Conservation (phyloP, 2,113 vertebrate genomes). For the Astur gentilis region DNA sequence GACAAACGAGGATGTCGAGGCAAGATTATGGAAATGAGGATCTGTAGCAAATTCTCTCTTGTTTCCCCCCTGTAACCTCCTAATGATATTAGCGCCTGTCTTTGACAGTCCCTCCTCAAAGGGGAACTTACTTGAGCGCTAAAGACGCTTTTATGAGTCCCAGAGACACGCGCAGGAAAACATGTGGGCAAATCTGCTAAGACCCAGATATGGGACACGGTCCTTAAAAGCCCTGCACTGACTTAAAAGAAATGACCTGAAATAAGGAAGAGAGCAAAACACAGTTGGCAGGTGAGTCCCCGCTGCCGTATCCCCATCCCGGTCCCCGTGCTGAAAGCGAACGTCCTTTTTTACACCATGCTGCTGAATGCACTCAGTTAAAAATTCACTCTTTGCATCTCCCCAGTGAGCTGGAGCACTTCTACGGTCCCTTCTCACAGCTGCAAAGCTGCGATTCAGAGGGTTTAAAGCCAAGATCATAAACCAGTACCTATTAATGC, state of each 20-base stretch:
- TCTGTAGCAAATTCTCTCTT: constrained; percentile 58
- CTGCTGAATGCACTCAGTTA: not conserved
- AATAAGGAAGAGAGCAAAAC: not conserved
- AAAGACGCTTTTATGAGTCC: constrained; percentile 47
- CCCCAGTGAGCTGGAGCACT: not conserved
- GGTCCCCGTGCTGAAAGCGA: not conserved
- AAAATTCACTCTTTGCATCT: not conserved
- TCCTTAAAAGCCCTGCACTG: not conserved
- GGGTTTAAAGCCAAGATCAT: not conserved
- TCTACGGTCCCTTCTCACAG: not conserved
- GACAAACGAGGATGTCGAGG: constrained; percentile 51
- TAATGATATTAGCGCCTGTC: constrained; percentile 57
- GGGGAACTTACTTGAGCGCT: not conserved
- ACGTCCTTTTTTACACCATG: not conserved
- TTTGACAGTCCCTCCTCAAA: constrained; percentile 34
- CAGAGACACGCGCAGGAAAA: not conserved
- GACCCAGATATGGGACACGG: constrained; percentile 42
- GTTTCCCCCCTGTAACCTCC: constrained; percentile 61
- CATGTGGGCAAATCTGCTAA: constrained; percentile 45
- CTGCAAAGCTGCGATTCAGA: not conserved
- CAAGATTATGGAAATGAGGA: constrained; percentile 67
- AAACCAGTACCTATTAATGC: not conserved
- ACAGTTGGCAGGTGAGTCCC: not conserved
- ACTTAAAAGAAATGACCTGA: not conserved
- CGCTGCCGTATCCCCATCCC: accelerated